Evolutionary conservation across 2,797 vertebrate species (phyloP), one percentile per base, ranked within the genome.

Genomic region (Dendrocincla tyrannina): DNA sequence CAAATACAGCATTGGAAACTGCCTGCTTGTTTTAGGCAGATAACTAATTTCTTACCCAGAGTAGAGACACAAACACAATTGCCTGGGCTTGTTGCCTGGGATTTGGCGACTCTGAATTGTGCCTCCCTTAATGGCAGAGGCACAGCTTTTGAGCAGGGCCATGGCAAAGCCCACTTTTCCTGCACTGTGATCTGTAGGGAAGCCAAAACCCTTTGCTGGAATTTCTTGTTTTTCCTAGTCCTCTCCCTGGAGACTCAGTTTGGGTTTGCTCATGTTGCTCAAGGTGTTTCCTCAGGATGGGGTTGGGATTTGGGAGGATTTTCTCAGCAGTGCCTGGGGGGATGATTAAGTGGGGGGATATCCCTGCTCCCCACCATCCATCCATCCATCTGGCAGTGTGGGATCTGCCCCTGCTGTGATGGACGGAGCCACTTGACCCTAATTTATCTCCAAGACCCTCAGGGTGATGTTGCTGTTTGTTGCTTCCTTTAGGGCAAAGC

Each of bases 1-100:
- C 95, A 93, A 88, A 83, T 93, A 94, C 91, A 81, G 95, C 96
- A 66, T 87, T 85, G 68, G 96, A 96, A 91, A 87, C 89, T n/a
- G 88, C 94, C 92, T 69, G 97, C 96, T 97, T 98, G 97, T 97
- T 97, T 96, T 74, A 91, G 93, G 93, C 91, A 97, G 98, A 98
- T 98, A 98, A 98, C 96, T 95, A 80, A 53, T 95, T 96, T 96
- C 93, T 91, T 85, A 91, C 67, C 95, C 95, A 62, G 89, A 96
- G 96, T 81, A 89, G 70, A 97, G 97, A 94, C 93, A 87, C 84
- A 69, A 81, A 76, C 58, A 95, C 92, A 97, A 96, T 88, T 85
- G 97, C 92, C 68, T 72, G 85, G 90, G 84, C 92, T 87, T 80
- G 82, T 88, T 96, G 91, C 96, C 87, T 95, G 91, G 68, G 82